phyloP scores from a whole-genome alignment of 2,888 invertebrate genomes.

The Tetragonisca angustula region DNA sequence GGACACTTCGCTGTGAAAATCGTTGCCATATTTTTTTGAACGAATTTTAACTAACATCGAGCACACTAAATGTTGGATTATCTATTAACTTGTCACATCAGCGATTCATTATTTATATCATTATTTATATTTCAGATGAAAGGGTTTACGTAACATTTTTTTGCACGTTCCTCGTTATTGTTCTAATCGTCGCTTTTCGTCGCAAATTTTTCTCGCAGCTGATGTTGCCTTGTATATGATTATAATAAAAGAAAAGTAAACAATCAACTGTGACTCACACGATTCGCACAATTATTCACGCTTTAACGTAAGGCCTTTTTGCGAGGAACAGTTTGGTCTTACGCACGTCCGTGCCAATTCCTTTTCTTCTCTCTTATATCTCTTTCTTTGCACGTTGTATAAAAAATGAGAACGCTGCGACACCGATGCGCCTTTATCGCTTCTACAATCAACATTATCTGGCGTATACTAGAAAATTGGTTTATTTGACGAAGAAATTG shows the following conservation, averaged over 20 bases:
- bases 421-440: neutral
- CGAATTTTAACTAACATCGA: neutral
- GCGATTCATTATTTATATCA: neutral
- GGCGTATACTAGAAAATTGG: neutral
- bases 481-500: neutral
- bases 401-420: neutral
- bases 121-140: neutral
- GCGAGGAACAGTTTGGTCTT: neutral
- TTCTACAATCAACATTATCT: neutral
- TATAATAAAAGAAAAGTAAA: conserved; percentile 4
- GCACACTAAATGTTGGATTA: neutral
- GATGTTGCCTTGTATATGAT: neutral
- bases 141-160: neutral
- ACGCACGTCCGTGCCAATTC: neutral
- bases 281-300: conserved; percentile 4
- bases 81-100: neutral
- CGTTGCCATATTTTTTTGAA: neutral
- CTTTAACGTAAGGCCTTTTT: neutral
- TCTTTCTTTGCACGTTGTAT: neutral
- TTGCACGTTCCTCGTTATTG: too few species aligned
- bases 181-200: neutral
- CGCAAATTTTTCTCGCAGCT: neutral
- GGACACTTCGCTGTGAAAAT: neutral
- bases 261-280: conserved; percentile 40
- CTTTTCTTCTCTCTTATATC: neutral